Percentiles rank a stretch among this genome's conserved stretches.
Conservation (phyloP, 1,140 invertebrate species). For the Mercenaria mercenaria region DNA sequence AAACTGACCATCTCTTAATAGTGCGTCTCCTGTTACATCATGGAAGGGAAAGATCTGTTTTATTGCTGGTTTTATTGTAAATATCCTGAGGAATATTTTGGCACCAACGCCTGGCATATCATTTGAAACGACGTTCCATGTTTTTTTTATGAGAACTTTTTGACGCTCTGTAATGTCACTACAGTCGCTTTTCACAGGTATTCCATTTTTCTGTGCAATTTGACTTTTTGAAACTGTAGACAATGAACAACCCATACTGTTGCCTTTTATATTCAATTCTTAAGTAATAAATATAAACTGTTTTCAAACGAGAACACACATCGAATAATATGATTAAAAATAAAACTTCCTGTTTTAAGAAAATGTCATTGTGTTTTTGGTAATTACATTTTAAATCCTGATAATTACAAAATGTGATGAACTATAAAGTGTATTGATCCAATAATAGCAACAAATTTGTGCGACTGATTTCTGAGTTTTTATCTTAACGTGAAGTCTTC, state of each 20-base stretch:
- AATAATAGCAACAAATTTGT: too few species aligned
- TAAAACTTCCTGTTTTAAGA: too few species aligned
- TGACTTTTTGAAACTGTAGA: background rate
- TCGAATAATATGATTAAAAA: too few species aligned
- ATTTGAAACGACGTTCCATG: conserved; percentile 72
- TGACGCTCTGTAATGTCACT: conserved; percentile 55
- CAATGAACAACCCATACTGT: conserved; percentile 26
- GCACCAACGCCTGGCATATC: conserved; percentile 70
- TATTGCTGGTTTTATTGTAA: conserved; percentile 72
- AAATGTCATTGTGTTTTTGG: too few species aligned
- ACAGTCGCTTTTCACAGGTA: background rate
- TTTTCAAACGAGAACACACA: too few species aligned
- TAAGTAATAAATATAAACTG: too few species aligned
- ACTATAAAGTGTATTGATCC: too few species aligned
- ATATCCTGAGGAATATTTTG: conserved; percentile 76
- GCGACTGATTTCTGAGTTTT: too few species aligned
- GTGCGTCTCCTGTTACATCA: conserved; percentile 61
- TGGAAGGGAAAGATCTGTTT: conserved; percentile 75
- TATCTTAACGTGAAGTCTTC: too few species aligned
- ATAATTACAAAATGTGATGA: too few species aligned
- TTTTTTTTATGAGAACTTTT: conserved; percentile 68
- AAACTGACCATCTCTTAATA: conserved; percentile 69
- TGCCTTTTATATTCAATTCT: background rate
- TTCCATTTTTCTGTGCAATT: background rate
- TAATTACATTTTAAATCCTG: too few species aligned